These are phyloP conservation scores for Uloborus plumipes DNA, from an alignment of 2,888 invertebrate genomes.

Conservation along the genomic window DNA sequence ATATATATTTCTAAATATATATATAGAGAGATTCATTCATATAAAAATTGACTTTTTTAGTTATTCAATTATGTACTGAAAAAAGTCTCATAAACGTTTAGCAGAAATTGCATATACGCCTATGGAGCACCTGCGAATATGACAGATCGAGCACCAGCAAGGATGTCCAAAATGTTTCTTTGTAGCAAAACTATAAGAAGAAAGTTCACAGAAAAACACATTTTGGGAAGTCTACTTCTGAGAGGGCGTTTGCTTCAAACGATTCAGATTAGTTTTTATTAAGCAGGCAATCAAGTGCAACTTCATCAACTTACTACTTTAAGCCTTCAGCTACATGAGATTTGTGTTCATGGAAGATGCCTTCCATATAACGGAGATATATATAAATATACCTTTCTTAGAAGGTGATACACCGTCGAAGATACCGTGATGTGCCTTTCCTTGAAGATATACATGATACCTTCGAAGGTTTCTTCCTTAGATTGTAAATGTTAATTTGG, in stretches of 20 bases:
- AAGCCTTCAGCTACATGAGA: too few species aligned
- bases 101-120: constrained; percentile 60
- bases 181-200: constrained; percentile 64
- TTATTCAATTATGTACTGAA: constrained; percentile 58
- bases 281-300: constrained; percentile 18
- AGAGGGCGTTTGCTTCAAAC: background rate
- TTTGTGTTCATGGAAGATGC: too few species aligned
- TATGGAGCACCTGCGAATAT: constrained; percentile 56
- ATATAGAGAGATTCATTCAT: constrained; percentile 64
- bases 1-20: constrained; percentile 61
- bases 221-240: constrained; percentile 44
- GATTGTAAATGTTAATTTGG: too few species aligned
- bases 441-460: too few species aligned
- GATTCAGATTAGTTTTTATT: constrained; percentile 24
- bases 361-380: too few species aligned
- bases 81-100: constrained; percentile 62
- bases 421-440: too few species aligned
- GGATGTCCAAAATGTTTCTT: constrained; percentile 59
- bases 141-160: constrained; percentile 63
- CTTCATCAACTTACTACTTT: too few species aligned
- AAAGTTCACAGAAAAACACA: constrained; percentile 51
- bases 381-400: too few species aligned
- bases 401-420: too few species aligned
- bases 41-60: constrained; percentile 64
- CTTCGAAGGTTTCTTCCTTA: too few species aligned